These are phyloP conservation scores for Thecocarcelia acutangulata DNA, from an alignment of 2,888 invertebrate species.

Conservation along the genomic window DNA sequence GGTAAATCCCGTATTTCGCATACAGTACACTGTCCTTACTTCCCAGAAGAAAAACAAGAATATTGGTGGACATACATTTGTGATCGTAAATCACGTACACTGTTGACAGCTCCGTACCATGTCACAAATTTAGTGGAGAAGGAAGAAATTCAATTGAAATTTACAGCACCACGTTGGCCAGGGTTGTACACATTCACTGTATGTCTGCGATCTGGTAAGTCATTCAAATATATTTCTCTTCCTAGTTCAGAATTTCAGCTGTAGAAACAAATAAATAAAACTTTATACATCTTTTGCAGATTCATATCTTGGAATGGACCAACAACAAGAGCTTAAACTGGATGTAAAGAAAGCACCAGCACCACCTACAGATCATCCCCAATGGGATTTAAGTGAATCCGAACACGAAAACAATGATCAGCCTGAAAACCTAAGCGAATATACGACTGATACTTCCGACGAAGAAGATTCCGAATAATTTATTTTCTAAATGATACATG, in stretches of 20 bases:
- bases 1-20: slow-evolving; percentile 97
- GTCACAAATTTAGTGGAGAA: slow-evolving; percentile 94
- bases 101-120: slow-evolving; percentile 96
- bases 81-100: slow-evolving; percentile 94
- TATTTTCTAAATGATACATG: slow-evolving; percentile 33
- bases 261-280: background rate
- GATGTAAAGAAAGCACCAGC: slow-evolving; percentile 98
- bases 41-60: slow-evolving; percentile 97
- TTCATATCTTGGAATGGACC: slow-evolving; percentile 98
- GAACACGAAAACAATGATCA: slow-evolving; percentile 87
- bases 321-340: slow-evolving; percentile 96
- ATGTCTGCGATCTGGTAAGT: slow-evolving; percentile 89
- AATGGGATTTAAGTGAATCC: slow-evolving; percentile 98
- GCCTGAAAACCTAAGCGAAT: slow-evolving; percentile 85
- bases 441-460: slow-evolving; percentile 86
- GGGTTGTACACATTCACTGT: slow-evolving; percentile 96
- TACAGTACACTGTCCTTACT: slow-evolving; percentile 98
- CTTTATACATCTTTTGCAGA: slow-evolving; percentile 82
- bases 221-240: background rate
- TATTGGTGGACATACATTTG: slow-evolving; percentile 99
- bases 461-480: slow-evolving; percentile 82
- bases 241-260: no score
- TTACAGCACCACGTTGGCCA: slow-evolving; percentile 97
- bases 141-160: slow-evolving; percentile 96
- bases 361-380: slow-evolving; percentile 95